Evolutionary conservation across 1,140 invertebrate species (phyloP).

Genomic region (Drosophila pseudoobscura): DNA sequence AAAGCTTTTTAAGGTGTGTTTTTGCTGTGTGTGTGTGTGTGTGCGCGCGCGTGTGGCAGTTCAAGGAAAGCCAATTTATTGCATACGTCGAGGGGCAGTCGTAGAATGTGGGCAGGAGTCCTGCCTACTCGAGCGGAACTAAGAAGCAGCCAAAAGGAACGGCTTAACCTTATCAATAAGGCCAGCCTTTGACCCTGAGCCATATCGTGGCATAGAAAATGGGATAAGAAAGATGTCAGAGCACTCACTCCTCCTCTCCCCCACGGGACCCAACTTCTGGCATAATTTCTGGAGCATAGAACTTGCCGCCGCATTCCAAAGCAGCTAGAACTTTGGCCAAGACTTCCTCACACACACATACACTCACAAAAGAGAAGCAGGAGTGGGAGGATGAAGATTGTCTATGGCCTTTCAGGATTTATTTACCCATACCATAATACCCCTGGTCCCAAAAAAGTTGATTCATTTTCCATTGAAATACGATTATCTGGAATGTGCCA

Average conservation of each 20-base stretch:
- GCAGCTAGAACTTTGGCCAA: slow-evolving; percentile 56
- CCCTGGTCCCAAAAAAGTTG: slow-evolving; percentile 13
- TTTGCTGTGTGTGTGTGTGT: slow-evolving; percentile 2
- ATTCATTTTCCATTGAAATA: slow-evolving; percentile 42
- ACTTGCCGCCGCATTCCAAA: slow-evolving; percentile 41
- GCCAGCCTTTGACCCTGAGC: slow-evolving; percentile 49
- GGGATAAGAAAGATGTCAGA: slow-evolving; percentile 53
- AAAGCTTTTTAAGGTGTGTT: slow-evolving; percentile 46
- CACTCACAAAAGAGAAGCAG: slow-evolving; percentile 9
- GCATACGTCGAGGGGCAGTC: slow-evolving; percentile 51
- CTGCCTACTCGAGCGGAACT: slow-evolving; percentile 39
- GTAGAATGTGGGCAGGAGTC: slow-evolving; percentile 20
- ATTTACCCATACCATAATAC: slow-evolving; percentile 16
- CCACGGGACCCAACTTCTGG: slow-evolving; percentile 31
- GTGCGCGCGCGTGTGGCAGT: slow-evolving; percentile 21
- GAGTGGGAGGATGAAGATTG: slow-evolving; percentile 7
- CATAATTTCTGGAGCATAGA: slow-evolving; percentile 44
- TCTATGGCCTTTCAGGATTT: slow-evolving; percentile 37
- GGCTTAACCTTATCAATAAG: slow-evolving; percentile 51
- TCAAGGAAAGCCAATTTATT: slow-evolving; percentile 62
- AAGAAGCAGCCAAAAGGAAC: slow-evolving; percentile 39
- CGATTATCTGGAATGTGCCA: slow-evolving; percentile 42
- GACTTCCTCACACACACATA: slow-evolving; percentile 42
- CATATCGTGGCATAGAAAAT: slow-evolving; percentile 27
- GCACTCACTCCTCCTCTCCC: background rate